Base-by-base conservation (phyloP, 2,113 vertebrate species). In the Vanacampus margaritifer region DNA sequence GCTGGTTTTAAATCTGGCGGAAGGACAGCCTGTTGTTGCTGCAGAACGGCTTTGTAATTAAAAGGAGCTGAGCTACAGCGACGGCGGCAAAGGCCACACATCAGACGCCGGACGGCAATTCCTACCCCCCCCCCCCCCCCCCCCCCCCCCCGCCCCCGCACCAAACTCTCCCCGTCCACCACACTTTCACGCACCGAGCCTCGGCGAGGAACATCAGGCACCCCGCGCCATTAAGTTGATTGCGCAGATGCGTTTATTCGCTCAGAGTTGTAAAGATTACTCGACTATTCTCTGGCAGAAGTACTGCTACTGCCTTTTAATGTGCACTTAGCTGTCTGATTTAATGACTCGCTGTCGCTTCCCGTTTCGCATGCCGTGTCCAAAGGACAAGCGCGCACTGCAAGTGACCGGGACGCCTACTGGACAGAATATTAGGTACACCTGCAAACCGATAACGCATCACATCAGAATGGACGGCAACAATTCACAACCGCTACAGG, bases 1-100 rank as follows among this genome's bases (percentile, higher is more conserved):
- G 82, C 84, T 81, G 71, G 82, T 86, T 88, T 89, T 90, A 90
- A 90, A 89, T 91, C 83, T 89, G 82, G 74, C 65, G 82, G 86
- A 90, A 91, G 88, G 89, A 90, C 89, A 81, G 83, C 79, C 81
- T 88, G 91, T 91, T 92, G 90, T 90, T 91, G 82, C 88, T 89
- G 82, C 79, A 81, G 86, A 92, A 89, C 67, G 80, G 84, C 62
- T 87, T 54, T 80, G 83, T 91, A 92, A 92, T 92, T 92, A 91
- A 91, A 90, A 82, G 78, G 81, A 85, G 80, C 83, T 35, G 84
- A 81, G 82, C 84, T 65, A 82, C 79, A 48, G 81, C 68, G 50
- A 53, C 23, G 46, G 77, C 13, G 72, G 85, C 78, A 88, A 91
- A 89, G 86, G 84, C 88, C 85, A 89, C 85, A 82, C 78, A 73